Conservation (phyloP, 2,797 vertebrate genomes). For the Tympanoctomys barrerae region DNA sequence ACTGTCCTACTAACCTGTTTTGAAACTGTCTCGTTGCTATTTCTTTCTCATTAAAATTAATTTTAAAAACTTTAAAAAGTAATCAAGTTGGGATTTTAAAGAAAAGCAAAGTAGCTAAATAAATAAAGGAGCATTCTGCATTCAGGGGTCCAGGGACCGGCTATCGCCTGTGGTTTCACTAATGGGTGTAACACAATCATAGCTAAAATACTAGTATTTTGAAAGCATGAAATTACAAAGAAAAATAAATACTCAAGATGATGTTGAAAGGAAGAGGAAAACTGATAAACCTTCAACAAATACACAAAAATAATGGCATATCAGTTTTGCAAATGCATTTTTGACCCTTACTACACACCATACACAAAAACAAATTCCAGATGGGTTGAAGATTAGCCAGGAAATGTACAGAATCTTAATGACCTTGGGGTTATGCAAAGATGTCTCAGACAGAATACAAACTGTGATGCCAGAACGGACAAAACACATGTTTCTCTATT, state of each 20-base stretch:
- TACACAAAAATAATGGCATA: neutral
- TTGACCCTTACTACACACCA: neutral
- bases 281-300: neutral
- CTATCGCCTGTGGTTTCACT: neutral
- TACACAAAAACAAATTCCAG: neutral
- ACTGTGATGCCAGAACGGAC: neutral
- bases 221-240: neutral
- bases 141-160: neutral
- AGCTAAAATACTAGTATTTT: neutral
- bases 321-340: neutral
- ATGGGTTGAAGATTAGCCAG: neutral
- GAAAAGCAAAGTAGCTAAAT: neutral
- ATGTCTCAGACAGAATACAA: neutral
- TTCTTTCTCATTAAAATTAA: no score
- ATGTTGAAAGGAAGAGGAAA: neutral
- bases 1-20: no score
- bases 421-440: neutral
- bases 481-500: neutral
- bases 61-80: no score
- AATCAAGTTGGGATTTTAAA: neutral
- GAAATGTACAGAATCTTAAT: constrained; percentile 9
- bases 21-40: no score
- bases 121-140: neutral
- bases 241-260: neutral
- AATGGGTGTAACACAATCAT: neutral